Evolutionary conservation across 2,888 invertebrate genomes (phyloP).

Genomic region (Melanotus villosus): DNA sequence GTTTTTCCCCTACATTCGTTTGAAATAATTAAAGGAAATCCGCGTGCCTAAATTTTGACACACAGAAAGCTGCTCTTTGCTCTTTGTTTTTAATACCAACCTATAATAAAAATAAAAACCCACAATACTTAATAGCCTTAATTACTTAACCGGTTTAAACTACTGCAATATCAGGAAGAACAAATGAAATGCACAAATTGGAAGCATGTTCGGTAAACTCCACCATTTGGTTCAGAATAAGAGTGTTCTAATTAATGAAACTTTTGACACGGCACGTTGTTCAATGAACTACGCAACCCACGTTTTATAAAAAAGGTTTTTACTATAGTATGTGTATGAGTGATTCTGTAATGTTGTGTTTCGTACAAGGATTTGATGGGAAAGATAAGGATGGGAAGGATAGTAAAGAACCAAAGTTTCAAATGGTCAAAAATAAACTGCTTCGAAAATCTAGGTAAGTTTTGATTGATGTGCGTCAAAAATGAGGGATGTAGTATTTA

Average conservation of each 20-base stretch:
- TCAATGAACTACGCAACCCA: conserved; percentile 8
- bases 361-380: conserved; percentile 77
- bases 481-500: not conserved
- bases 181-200: conserved; percentile 7
- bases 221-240: not conserved
- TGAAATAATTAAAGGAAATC: no score
- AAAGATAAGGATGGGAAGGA: conserved; percentile 64
- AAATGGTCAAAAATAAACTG: conserved; percentile 62
- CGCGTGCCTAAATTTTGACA: not conserved
- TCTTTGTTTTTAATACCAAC: no score
- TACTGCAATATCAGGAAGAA: conserved; percentile 1
- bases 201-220: not conserved
- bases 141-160: conserved; percentile 22
- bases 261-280: conserved; percentile 5
- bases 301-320: conserved; percentile 6
- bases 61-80: no score
- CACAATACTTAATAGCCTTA: conserved; percentile 20
- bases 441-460: conserved; percentile 64
- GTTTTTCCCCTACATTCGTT: no score
- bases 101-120: no score
- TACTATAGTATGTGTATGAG: conserved; percentile 54
- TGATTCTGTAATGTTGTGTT: conserved; percentile 77
- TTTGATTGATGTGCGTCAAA: no score
- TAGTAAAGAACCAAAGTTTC: conserved; percentile 63
- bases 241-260: not conserved